Evolutionary conservation across 2,888 invertebrate species (phyloP), one percentile per base, ranked within the genome.

Genomic region (Acrobeloides nanus): DNA sequence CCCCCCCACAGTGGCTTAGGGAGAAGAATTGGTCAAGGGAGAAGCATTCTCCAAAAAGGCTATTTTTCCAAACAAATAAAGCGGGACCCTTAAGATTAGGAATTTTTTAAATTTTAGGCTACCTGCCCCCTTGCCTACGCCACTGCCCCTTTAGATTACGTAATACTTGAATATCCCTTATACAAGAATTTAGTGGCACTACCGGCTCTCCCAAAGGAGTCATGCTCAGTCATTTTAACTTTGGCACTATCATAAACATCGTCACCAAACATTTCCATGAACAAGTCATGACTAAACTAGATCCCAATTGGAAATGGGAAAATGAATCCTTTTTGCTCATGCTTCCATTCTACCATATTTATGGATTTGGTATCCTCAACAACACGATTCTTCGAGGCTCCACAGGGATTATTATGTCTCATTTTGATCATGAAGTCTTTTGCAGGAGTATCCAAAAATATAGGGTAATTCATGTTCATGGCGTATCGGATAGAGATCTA

Each of bases 261-360:
- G 4, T 29, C 1, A 23, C 31, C n/a, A 33, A 15, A 12, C 33
- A 39, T 3, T 39, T 39, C 35, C 12, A n/a, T 33, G 15, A n/a
- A 25, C 27, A 35, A 35, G 15, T 39, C 33, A n/a, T 15, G 17
- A 33, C 24, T n/a, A 18, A 8, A 18, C 37, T 53, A 15, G 46
- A 47, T 15, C 41, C 35, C 10, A 17, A 56, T 7, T 53, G 39
- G 38, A 18, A 78, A 84, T 45, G 39, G 47, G 48, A 10, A 8
- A 45, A 38, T 10, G 55, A 55, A 23, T 10, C 47, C 21, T 39
- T 34, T n/a, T 81, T 86, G 72, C 80, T 86, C 21, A 81, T 85
- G 59, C 79, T 87, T 76, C 80, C 81, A 1, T 61, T 69, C 51
- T 69, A 70, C 34, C 69, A 70, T 46, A 60, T 66, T 33, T 69